phyloP scores from a whole-genome alignment of 2,797 vertebrate genomes.

The Intellagama lesueurii region DNA sequence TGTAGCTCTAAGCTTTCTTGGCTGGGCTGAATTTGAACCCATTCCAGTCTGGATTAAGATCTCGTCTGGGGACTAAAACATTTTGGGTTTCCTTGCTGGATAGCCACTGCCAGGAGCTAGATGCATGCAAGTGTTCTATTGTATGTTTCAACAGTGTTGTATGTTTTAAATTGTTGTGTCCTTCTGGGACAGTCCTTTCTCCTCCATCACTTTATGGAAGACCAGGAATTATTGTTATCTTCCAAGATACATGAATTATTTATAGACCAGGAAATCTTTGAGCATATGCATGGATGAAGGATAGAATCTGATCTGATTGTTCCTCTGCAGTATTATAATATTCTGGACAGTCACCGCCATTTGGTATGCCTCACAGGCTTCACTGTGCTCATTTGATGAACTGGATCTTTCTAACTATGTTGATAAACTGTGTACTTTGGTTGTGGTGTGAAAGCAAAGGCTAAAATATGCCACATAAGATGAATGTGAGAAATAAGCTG shows the following conservation, averaged over 20 bases:
- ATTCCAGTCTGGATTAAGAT: not conserved
- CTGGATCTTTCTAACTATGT: not conserved
- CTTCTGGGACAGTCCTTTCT: no score
- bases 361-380: not conserved
- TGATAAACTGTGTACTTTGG: not conserved
- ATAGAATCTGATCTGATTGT: not conserved
- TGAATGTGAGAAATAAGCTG: not conserved
- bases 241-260: no score
- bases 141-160: no score
- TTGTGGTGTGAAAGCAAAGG: not conserved
- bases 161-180: no score
- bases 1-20: not conserved
- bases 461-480: constrained; percentile 2
- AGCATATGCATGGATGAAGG: no score
- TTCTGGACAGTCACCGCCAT: not conserved
- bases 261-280: not conserved
- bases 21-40: not conserved
- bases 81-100: not conserved
- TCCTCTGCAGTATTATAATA: not conserved
- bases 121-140: no score
- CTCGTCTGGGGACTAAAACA: not conserved
- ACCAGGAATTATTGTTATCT: no score
- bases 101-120: not conserved
- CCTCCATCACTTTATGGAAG: no score
- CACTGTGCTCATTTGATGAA: not conserved